Conservation (phyloP, 1,140 invertebrate genomes). For the Drosophila kikkawai region DNA sequence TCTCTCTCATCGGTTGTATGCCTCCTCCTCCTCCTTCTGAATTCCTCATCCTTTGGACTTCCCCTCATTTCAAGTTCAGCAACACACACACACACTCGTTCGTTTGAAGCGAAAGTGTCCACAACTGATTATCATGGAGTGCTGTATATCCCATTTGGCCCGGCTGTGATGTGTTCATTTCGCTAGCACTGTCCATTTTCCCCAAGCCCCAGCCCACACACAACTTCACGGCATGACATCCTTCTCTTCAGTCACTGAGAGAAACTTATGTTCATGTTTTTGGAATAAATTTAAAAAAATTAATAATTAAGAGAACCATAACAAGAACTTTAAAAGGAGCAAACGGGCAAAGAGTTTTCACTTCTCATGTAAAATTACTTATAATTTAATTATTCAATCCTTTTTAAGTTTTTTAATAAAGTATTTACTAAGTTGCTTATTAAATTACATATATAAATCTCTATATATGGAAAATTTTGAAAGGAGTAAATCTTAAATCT, state of each 20-base stretch:
- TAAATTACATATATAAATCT: too few relatives aligned
- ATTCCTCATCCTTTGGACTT: not conserved
- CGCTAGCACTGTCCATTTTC: conserved; percentile 7
- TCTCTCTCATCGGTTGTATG: not conserved
- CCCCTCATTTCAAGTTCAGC: conserved; percentile 5
- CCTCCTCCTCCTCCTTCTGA: not conserved
- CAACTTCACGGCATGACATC: conserved; percentile 11
- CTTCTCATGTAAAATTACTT: too few relatives aligned
- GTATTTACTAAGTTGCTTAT: too few relatives aligned
- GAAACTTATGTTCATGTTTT: not conserved
- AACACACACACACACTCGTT: conserved; percentile 2
- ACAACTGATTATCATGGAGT: conserved; percentile 58
- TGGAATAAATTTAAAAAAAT: too few relatives aligned
- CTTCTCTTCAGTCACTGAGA: conserved; percentile 6
- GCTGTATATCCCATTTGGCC: conserved; percentile 47
- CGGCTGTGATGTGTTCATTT: conserved; percentile 54
- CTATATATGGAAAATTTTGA: too few relatives aligned
- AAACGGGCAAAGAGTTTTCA: too few relatives aligned
- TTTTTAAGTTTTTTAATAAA: too few relatives aligned
- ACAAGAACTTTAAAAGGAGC: too few relatives aligned
- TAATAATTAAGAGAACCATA: too few relatives aligned
- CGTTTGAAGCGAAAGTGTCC: conserved; percentile 38
- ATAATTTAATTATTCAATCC: too few relatives aligned
- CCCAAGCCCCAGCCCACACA: not conserved
- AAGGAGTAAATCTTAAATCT: too few relatives aligned